A percentile compares a stretch with the other conserved stretches of the same genome.
phyloP scores from a whole-genome alignment of 1,140 invertebrate species.

The Nautilus pompilius region DNA sequence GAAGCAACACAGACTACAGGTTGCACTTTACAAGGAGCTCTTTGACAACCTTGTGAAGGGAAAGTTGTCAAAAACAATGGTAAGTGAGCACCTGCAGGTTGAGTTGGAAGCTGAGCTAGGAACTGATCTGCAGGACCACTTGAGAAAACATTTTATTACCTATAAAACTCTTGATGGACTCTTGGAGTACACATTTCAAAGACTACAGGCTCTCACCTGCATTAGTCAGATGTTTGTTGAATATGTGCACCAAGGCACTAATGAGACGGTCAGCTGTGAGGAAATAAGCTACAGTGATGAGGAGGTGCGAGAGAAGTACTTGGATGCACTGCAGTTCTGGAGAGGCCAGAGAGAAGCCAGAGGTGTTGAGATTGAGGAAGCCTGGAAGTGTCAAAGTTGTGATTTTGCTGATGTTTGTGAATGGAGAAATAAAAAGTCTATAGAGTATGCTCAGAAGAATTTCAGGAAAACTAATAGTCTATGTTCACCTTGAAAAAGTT shows the following conservation, averaged over 20 bases:
- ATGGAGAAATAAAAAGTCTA: conserved; percentile 33
- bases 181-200: conserved; percentile 26
- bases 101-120: conserved; percentile 28
- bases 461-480: background rate
- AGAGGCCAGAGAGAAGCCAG: conserved; percentile 23
- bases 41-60: conserved; percentile 45
- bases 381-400: conserved; percentile 45
- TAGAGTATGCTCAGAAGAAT: conserved; percentile 27
- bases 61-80: conserved; percentile 21
- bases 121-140: conserved; percentile 18
- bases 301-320: conserved; percentile 18
- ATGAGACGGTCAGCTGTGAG: conserved; percentile 19
- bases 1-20: conserved; percentile 31
- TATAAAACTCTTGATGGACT: conserved; percentile 23
- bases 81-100: conserved; percentile 25
- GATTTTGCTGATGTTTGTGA: conserved; percentile 40
- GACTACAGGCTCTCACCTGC: conserved; percentile 33
- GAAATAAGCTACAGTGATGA: conserved; percentile 25
- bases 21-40: conserved; percentile 37
- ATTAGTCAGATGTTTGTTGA: conserved; percentile 30
- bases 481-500: no score
- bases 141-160: conserved; percentile 5
- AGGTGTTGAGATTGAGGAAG: conserved; percentile 48
- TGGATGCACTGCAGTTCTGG: conserved; percentile 37
- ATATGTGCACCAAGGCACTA: conserved; percentile 36